Evolutionary conservation across 2,797 vertebrate genomes (phyloP), one percentile per base, ranked within the genome.

Genomic region (Chelonia mydas): DNA sequence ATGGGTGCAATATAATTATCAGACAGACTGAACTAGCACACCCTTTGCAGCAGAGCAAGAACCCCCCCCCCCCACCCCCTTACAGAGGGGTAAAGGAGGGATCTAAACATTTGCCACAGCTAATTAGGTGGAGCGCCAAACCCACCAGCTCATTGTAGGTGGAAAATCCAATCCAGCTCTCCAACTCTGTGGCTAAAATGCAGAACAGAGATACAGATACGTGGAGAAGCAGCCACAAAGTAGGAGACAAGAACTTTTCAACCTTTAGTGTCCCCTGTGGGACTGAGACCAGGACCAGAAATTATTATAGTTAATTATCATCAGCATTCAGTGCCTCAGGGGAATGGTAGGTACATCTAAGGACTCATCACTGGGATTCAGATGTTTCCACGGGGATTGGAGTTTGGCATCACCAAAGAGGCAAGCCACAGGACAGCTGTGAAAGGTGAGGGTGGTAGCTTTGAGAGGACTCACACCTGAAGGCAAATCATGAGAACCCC

Each of bases 111-210:
- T 72, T n/a, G 83, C 76, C 45, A 55, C 12, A 81, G 86, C 53
- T 5, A 13, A 78, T 1, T 47, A 7, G 17, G 21, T 8, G 86
- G 88, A 93, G 33, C 17, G 59, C 17, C 12, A 90, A 54, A 4
- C 25, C 6, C 27, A 27, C 13, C 45, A 77, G 27, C 6, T 47
- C 74, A 76, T 45, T 1, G 0, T 21, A 7, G 5, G 41, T 8
- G 12, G 37, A 91, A 84, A 94, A 92, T 84, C 8, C 77, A 49
- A 45, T 54, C 19, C 74, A 86, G 2, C 5, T 61, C n/a, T 91
- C 74, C 81, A 83, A 21, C 28, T 65, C 76, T 72, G 49, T 79
- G 83, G 25, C 11, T 45, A 83, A 87, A 84, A 10, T 12, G 74
- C 74, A 72, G 79, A 92, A 11, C 13, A 68, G 78, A 27, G 53